These are phyloP conservation scores for Excalfactoria chinensis DNA, from an alignment of 2,113 vertebrate genomes.

Conservation along the genomic window DNA sequence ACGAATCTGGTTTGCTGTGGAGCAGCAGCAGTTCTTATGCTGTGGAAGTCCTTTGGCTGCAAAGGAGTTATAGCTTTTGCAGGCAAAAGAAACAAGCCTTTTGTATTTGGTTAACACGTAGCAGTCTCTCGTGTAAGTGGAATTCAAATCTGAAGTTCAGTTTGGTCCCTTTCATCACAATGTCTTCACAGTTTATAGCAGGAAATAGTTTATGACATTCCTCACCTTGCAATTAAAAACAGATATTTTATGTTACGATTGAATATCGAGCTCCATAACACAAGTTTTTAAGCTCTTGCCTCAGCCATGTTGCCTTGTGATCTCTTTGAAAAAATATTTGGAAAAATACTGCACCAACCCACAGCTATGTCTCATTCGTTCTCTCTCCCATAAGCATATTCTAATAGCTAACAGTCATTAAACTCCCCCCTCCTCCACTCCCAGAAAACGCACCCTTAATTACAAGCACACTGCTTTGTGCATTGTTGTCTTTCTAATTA, in stretches of 20 bases:
- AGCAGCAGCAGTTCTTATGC: not conserved
- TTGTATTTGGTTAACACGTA: not conserved
- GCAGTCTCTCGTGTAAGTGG: not conserved
- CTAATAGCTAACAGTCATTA: not conserved
- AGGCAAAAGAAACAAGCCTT: not conserved
- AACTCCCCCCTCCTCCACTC: not conserved
- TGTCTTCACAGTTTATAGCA: not conserved
- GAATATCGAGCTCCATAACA: not conserved
- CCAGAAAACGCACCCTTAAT: not conserved
- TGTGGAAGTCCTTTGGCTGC: not conserved
- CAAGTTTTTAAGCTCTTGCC: not conserved
- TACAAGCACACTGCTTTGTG: not conserved
- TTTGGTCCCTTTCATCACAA: not conserved
- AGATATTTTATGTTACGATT: not conserved
- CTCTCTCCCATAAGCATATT: not conserved
- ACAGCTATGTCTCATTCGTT: not conserved
- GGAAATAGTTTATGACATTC: constrained; percentile 20
- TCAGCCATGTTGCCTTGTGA: not conserved
- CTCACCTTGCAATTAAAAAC: not conserved
- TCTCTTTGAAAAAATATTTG: not conserved
- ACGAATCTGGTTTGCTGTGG: not conserved
- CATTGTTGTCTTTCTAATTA: not conserved
- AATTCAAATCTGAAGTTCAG: not conserved
- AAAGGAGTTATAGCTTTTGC: not conserved
- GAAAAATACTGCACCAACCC: not conserved